A percentile compares a stretch with the other conserved stretches of the same genome.
Conservation (phyloP, 2,797 vertebrate genomes). For the Sebastes jordani region DNA sequence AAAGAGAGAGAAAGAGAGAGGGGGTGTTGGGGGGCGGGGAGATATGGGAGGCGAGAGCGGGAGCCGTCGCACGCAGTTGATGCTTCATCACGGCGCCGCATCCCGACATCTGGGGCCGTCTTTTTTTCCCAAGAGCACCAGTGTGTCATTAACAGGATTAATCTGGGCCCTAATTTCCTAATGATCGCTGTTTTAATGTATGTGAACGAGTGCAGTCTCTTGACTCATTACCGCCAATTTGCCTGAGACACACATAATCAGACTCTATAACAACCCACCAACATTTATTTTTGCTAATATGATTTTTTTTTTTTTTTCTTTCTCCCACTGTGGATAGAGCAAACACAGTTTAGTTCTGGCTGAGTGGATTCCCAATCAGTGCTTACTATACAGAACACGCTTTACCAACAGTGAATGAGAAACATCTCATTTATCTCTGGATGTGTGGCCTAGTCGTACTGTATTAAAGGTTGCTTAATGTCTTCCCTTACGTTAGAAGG, state of each 20-base stretch:
- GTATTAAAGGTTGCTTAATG: constrained; percentile 43
- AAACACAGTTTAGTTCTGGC: constrained; percentile 94
- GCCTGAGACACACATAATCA: constrained; percentile 98
- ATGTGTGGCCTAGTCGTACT: constrained; percentile 64
- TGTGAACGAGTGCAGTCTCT: constrained; percentile 98
- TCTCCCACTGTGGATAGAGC: constrained; percentile 89
- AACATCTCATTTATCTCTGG: constrained; percentile 69
- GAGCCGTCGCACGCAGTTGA: constrained; percentile 77
- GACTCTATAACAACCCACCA: constrained; percentile 92
- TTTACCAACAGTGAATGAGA: constrained; percentile 84
- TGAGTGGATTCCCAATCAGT: constrained; percentile 89
- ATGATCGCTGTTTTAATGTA: constrained; percentile 99
- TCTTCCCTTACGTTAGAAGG: background rate
- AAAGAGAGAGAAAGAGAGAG: constrained; percentile 1
- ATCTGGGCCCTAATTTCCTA: constrained; percentile 99
- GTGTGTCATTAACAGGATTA: constrained; percentile 99
- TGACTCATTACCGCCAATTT: constrained; percentile 99
- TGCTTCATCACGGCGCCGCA: constrained; percentile 88
- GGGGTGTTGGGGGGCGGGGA: background rate
- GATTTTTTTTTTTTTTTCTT: constrained; percentile 75
- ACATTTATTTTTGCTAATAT: constrained; percentile 99
- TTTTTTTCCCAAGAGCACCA: constrained; percentile 95
- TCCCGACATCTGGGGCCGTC: constrained; percentile 95
- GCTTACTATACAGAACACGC: constrained; percentile 79
- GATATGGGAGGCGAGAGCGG: constrained; percentile 20